Conservation (phyloP, 23 tunicate genomes). For the Trididemnum clinides region DNA sequence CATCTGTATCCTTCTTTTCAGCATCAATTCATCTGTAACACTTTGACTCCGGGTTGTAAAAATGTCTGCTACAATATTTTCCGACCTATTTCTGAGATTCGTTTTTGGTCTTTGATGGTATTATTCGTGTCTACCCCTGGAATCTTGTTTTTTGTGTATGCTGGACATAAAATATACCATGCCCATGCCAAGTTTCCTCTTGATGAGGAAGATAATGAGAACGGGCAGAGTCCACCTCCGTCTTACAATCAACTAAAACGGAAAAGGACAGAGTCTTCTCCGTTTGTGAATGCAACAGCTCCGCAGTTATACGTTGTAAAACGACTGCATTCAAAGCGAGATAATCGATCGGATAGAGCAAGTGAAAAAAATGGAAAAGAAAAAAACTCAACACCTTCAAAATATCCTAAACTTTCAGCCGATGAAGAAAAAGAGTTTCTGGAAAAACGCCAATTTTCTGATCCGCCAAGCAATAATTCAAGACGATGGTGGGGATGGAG, state of each 20-base stretch:
- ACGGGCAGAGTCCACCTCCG: neutral
- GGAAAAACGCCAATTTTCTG: slow-evolving; percentile 43
- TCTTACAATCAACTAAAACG: slow-evolving; percentile 41
- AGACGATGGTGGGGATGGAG: too few species aligned
- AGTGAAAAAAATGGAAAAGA: slow-evolving; percentile 19
- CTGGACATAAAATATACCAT: slow-evolving; percentile 84
- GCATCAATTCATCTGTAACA: slow-evolving; percentile 90
- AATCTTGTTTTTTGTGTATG: slow-evolving; percentile 76
- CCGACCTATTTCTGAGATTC: slow-evolving; percentile 89
- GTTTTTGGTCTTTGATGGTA: slow-evolving; percentile 98
- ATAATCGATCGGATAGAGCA: neutral
- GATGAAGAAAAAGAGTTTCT: slow-evolving; percentile 57
- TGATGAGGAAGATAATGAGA: slow-evolving; percentile 22
- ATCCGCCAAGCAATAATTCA: too few species aligned
- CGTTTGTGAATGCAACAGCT: slow-evolving; percentile 38
- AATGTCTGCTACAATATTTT: slow-evolving; percentile 90
- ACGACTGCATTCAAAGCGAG: slow-evolving; percentile 36
- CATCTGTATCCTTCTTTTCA: too few species aligned
- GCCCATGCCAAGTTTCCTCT: slow-evolving; percentile 79
- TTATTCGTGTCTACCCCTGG: slow-evolving; percentile 79
- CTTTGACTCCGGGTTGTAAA: slow-evolving; percentile 86
- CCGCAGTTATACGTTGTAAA: slow-evolving; percentile 56
- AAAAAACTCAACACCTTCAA: neutral
- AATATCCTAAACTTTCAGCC: neutral
- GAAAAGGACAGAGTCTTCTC: slow-evolving; percentile 17